Conservation (phyloP, 2,113 vertebrate species). For the Accipiter virgatus region DNA sequence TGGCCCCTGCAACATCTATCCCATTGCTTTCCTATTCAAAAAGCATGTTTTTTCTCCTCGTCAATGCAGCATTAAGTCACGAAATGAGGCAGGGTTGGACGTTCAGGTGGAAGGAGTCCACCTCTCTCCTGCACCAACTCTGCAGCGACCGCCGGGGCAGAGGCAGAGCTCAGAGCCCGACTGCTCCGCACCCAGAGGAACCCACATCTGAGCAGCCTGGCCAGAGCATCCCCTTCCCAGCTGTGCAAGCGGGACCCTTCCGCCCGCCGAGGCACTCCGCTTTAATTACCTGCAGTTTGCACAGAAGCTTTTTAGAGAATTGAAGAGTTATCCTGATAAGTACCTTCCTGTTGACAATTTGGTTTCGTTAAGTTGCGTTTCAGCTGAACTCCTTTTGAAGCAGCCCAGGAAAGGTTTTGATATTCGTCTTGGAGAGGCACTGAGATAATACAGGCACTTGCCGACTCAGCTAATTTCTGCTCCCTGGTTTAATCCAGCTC, state of each 20-base stretch:
- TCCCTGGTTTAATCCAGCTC: background rate
- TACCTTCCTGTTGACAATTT: rapidly evolving
- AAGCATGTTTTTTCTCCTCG: background rate
- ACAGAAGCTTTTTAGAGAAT: background rate
- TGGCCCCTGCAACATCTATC: background rate
- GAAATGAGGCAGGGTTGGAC: background rate
- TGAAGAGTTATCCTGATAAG: background rate
- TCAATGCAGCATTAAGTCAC: background rate
- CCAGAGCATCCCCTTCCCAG: background rate
- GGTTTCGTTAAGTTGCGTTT: background rate
- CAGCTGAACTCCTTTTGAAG: background rate
- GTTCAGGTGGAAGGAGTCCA: background rate
- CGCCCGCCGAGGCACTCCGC: rapidly evolving
- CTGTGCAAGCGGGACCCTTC: background rate
- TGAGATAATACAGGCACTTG: background rate
- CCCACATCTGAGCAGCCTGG: rapidly evolving
- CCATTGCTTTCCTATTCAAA: rapidly evolving
- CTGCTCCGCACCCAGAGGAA: background rate
- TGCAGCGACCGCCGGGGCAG: rapidly evolving
- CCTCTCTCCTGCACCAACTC: background rate
- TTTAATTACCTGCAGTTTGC: background rate
- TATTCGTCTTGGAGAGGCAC: background rate
- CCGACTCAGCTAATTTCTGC: background rate
- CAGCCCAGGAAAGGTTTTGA: background rate
- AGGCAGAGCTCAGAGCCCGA: background rate